phyloP scores from a whole-genome alignment of 2,888 invertebrate species.

The Troilus luridus region DNA sequence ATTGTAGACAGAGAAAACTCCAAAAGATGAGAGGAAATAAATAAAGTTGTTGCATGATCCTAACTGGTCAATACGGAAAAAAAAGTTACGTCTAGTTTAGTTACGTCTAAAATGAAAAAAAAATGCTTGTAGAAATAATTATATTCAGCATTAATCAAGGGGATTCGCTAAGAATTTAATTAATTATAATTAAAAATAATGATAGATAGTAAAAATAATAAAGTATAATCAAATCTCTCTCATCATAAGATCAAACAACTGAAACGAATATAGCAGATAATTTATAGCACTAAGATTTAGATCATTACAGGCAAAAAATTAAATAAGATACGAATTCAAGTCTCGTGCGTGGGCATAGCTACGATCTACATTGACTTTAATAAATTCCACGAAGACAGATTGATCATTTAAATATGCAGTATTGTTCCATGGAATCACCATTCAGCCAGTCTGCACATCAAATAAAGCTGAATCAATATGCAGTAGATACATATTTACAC shows the following conservation, averaged over 20 bases:
- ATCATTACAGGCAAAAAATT: neutral
- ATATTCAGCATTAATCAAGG: no score
- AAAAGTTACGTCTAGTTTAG: no score
- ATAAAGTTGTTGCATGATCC: no score
- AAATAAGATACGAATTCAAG: neutral
- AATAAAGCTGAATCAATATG: neutral
- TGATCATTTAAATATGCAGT: neutral
- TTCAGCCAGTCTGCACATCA: neutral
- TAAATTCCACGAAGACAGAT: neutral
- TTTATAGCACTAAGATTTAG: neutral
- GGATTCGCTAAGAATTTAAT: no score
- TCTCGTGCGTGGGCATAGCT: neutral
- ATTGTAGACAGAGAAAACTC: no score
- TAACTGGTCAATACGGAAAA: no score
- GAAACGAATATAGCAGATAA: neutral
- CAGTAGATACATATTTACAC: no score
- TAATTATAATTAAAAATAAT: no score
- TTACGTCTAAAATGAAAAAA: no score
- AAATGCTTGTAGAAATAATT: no score
- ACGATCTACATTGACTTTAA: neutral
- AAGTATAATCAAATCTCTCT: neutral
- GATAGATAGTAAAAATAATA: no score
- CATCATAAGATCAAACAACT: neutral
- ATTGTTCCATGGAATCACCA: neutral
- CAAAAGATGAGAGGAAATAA: no score